Percentiles rank a stretch among this genome's conserved stretches.
Evolutionary conservation across 2,888 invertebrate genomes (phyloP).

Genomic region (Bombyx huttoni): DNA sequence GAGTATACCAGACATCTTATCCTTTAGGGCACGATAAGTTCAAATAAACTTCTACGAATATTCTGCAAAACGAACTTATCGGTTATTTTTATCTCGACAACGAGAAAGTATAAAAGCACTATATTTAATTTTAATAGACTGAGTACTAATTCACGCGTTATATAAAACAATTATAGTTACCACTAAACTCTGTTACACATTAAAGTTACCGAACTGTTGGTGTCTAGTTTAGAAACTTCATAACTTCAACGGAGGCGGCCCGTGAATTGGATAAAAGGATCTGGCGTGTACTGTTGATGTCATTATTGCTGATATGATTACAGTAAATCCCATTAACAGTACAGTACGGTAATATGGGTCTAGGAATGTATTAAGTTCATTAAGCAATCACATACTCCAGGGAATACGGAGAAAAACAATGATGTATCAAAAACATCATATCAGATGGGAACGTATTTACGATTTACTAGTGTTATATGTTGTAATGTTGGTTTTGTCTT

Average conservation of each 20-base stretch:
- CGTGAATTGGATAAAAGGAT: constrained; percentile 28
- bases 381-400: neutral
- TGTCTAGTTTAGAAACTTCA: neutral
- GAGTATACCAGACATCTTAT: too few species aligned
- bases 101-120: neutral
- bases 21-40: too few species aligned
- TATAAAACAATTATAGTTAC: neutral
- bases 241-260: neutral
- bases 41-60: too few species aligned
- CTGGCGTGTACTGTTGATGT: constrained; percentile 29
- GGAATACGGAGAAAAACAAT: neutral
- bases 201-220: neutral
- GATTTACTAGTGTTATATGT: too few species aligned
- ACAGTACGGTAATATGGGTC: neutral
- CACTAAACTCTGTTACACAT: neutral
- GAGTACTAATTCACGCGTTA: neutral
- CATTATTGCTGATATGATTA: constrained; percentile 55
- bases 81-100: neutral
- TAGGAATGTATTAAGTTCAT: neutral
- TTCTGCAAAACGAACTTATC: too few species aligned
- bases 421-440: neutral
- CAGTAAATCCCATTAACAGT: constrained; percentile 45
- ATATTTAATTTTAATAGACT: neutral
- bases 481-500: too few species aligned
- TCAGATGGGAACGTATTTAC: too few species aligned